These are phyloP conservation scores for Vombatus ursinus DNA, from an alignment of 2,113 vertebrate species.

Conservation along the genomic window DNA sequence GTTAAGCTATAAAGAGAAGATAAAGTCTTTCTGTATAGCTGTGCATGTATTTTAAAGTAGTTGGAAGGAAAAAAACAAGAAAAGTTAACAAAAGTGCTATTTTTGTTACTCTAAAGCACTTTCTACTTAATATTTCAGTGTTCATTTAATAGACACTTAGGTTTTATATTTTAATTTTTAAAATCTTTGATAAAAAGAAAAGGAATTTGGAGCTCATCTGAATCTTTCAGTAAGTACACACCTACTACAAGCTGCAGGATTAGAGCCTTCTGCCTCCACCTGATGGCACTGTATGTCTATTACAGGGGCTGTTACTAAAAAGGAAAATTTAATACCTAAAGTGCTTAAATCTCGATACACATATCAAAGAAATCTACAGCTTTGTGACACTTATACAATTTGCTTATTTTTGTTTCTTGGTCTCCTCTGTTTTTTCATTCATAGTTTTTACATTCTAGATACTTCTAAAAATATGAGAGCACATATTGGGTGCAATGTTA, in stretches of 20 bases:
- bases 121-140: background rate
- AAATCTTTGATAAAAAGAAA: background rate
- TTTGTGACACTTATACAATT: background rate
- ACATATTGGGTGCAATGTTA: background rate
- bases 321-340: background rate
- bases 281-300: conserved; percentile 70
- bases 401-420: background rate
- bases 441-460: background rate
- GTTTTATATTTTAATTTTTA: background rate
- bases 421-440: background rate
- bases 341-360: background rate
- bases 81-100: background rate
- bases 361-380: background rate
- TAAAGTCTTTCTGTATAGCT: background rate
- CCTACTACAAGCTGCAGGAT: background rate
- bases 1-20: background rate
- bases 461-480: background rate
- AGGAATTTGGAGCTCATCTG: background rate
- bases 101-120: background rate
- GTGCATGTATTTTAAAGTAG: background rate
- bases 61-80: background rate
- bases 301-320: conserved; percentile 68
- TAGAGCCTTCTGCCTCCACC: conserved; percentile 75
- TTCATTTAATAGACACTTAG: background rate
- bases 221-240: background rate